Conservation (phyloP, 92 coral and sea anemone species). For the Pocillopora meandrina region DNA sequence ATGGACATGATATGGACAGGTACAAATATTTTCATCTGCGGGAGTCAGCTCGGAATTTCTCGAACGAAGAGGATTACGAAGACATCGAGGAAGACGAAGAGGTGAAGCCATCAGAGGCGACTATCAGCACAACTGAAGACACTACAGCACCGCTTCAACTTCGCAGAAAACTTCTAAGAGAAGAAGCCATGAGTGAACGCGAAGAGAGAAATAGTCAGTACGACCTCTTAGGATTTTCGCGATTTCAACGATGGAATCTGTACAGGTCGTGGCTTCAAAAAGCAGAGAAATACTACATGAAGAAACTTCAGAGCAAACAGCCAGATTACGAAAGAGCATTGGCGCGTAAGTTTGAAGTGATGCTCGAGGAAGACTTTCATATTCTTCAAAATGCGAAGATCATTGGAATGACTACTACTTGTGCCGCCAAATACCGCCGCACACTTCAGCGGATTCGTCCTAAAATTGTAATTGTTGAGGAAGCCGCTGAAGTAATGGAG, state of each 20-base stretch:
- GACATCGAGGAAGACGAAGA: constrained; percentile 3
- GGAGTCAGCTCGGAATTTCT: constrained; percentile 9
- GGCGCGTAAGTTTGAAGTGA: constrained; percentile 50
- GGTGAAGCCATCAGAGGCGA: not conserved
- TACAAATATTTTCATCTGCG: constrained; percentile 32
- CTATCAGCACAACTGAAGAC: not conserved
- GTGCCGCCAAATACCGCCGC: constrained; percentile 84
- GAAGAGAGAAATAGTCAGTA: not conserved
- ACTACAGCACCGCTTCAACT: not conserved
- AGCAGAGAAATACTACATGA: constrained; percentile 50
- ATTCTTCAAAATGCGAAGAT: constrained; percentile 54
- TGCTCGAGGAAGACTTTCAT: constrained; percentile 45
- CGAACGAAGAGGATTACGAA: constrained; percentile 36
- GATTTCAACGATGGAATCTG: constrained; percentile 59
- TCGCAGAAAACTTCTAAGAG: constrained; percentile 2
- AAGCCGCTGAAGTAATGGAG: constrained; percentile 94
- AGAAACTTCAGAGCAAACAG: constrained; percentile 51
- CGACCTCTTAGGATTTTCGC: not conserved
- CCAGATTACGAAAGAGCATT: constrained; percentile 50
- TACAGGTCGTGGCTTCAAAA: constrained; percentile 79
- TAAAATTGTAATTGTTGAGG: constrained; percentile 87
- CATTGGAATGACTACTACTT: constrained; percentile 73
- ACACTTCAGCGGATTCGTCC: constrained; percentile 66
- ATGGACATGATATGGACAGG: not conserved
- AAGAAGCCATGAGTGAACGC: constrained; percentile 10